These are phyloP conservation scores for Coelopa pilipes DNA, from an alignment of 2,888 invertebrate species.

Conservation along the genomic window DNA sequence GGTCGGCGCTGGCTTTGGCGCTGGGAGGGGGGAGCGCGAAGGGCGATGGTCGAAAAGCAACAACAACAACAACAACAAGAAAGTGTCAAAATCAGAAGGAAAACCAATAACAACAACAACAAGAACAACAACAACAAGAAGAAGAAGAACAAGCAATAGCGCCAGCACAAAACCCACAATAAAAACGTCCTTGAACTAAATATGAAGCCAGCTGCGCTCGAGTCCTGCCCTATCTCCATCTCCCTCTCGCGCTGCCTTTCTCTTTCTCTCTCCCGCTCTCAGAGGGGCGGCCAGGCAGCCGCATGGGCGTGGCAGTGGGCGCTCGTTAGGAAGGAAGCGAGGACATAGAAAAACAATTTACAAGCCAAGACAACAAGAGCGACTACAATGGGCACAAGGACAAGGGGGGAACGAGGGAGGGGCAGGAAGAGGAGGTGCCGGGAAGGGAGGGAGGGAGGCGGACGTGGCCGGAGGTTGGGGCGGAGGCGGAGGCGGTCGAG, in stretches of 20 bases:
- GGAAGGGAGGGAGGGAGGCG: too few species aligned
- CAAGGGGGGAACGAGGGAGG: too few species aligned
- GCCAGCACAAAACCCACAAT: constrained; percentile 21
- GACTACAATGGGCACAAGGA: background rate
- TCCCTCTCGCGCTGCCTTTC: background rate
- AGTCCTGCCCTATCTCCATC: background rate
- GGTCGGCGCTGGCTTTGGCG: too few species aligned
- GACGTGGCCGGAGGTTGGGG: too few species aligned
- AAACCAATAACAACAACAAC: too few species aligned
- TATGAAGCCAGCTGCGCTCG: background rate
- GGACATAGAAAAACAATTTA: constrained; percentile 5
- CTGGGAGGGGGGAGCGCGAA: too few species aligned
- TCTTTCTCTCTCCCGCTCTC: background rate
- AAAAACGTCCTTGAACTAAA: constrained; percentile 33
- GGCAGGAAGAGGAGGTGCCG: too few species aligned
- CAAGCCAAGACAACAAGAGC: constrained; percentile 5
- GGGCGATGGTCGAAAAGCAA: too few species aligned
- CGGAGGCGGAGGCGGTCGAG: too few species aligned
- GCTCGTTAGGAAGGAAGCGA: background rate
- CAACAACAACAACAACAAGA: too few species aligned
- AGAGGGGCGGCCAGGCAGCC: too few species aligned
- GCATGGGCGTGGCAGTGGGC: background rate
- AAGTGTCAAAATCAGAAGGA: too few species aligned
- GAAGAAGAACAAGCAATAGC: background rate
- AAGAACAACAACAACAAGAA: background rate